Base-by-base conservation (phyloP, 2,888 invertebrate genomes). In the Sarcophaga variegata region DNA sequence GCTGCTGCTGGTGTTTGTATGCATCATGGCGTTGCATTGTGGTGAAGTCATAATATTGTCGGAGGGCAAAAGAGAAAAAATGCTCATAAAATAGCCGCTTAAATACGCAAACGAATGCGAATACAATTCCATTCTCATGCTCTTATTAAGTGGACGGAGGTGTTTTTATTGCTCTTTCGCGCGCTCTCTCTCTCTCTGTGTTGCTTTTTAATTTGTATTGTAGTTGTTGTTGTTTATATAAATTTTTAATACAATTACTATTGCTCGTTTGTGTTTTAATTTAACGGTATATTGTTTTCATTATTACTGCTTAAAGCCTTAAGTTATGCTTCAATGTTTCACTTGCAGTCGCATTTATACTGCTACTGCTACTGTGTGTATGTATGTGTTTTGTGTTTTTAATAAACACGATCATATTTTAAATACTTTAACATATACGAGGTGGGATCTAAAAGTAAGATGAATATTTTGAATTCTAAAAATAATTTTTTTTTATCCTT, bases 241-340 rank as follows among this genome's bases (percentile, higher is more conserved):
- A 66, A 76, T 81, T 85, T 37, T 69, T 67, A 78, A 69, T 85
- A 74, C 62, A 81, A 77, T 72, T 81, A 78, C 67, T 54, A 69
- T 20, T 59, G 37, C 60, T 71, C 25, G 83, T 78, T 86, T 84
- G 84, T 87, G 81, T 79, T 84, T 84, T 87, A 87, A 84, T 87
- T 87, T 87, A 87, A 87, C 87, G 84, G 84, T 87, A 84, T 87
- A 87, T 87, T 87, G 84, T 87, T 87, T 84, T 84, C 84, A 82
- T 87, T 87, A 84, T 87, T 82, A 75, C 79, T 71, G 71, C 79
- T 75, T 60, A 69, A 77, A 64, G 81, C 86, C 88, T 88, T 75
- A 81, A 83, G 70, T 83, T 88, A 83, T 88, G 81, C 88, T 81
- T 70, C 71, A 81, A 59, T 74, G 37, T 54, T 54, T 54, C 17